Evolutionary conservation across 2,888 invertebrate genomes (phyloP), one percentile per base, ranked within the genome.

Genomic region (Troglohyphantes excavatus): DNA sequence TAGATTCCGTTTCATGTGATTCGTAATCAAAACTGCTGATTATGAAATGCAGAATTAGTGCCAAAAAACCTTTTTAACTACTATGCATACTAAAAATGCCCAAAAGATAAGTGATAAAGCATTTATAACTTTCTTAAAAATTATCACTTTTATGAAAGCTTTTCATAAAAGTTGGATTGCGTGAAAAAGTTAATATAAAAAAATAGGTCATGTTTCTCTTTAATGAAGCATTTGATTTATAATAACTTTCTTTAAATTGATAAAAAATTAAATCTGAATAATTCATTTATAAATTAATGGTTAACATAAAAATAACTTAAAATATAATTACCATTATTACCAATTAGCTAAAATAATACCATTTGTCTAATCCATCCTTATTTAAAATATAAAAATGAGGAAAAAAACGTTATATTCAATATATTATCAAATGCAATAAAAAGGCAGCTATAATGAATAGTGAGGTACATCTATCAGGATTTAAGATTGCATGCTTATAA

Each of bases 401-500:
- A n/a, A n/a, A 33, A 33, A 33, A 33, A 33, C 3, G 33, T 33
- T 33, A 33, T 33, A 33, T 6, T 33, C 61, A 61, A 61, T 11
- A 65, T 65, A 21, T 23, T 65, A 13, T 5, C 33, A 78, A 33
- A 26, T 78, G 78, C 78, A 65, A 65, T 43, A 65, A 63, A 78
- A 75, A 78, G 78, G 78, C 78, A 78, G 78, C 78, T 78, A 78
- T 65, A 23, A 26, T 29, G 29, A 61, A n/a, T 17, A 53, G 53
- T 17, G 53, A n/a, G 13, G 53, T 53, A 39, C 39, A n/a, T 53
- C 13, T 53, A 53, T 53, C n/a, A 53, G 53, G 53, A n/a, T 13
- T 53, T 53, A 53, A 53, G 53, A 53, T 53, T 53, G 53, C 53
- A 53, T 53, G 53, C 53, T 53, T 53, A 53, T 53, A 53, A 39